A percentile compares a stretch with the other conserved stretches of the same genome.
These are phyloP conservation scores for Alaudala cheleensis DNA, from an alignment of 2,113 vertebrate species.

Conservation along the genomic window DNA sequence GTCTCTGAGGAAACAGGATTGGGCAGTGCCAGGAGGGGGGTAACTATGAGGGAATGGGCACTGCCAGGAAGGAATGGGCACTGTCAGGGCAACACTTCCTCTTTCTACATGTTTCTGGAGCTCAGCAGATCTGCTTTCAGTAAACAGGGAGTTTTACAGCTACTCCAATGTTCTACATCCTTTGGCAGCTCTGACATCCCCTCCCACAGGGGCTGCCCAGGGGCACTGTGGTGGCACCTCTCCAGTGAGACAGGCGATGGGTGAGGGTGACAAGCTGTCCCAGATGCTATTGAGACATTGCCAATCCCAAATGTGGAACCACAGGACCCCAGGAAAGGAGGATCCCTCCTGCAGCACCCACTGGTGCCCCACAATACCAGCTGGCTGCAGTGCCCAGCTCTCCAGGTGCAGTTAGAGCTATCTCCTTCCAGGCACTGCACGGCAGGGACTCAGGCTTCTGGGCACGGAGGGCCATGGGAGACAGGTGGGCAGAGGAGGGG, in stretches of 20 bases:
- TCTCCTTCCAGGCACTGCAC: rapidly evolving
- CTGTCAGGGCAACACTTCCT: not conserved
- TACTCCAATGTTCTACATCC: rapidly evolving
- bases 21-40: not conserved
- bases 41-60: not conserved
- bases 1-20: not conserved
- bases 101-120: not conserved
- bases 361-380: rapidly evolving
- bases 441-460: not conserved
- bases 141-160: not conserved
- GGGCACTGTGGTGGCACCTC: not conserved
- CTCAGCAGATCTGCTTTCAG: not conserved
- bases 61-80: not conserved
- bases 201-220: rapidly evolving
- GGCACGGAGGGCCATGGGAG: rapidly evolving
- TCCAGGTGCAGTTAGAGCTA: rapidly evolving
- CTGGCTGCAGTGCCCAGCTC: not conserved
- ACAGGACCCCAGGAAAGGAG: too few relatives aligned
- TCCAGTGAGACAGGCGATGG: not conserved
- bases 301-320: not conserved
- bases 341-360: not conserved
- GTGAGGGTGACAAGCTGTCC: not conserved
- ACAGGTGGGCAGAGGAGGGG: not conserved
- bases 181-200: not conserved
- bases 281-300: rapidly evolving